Evolutionary conservation across 2,113 vertebrate genomes (phyloP).

Genomic region (Procavia capensis): DNA sequence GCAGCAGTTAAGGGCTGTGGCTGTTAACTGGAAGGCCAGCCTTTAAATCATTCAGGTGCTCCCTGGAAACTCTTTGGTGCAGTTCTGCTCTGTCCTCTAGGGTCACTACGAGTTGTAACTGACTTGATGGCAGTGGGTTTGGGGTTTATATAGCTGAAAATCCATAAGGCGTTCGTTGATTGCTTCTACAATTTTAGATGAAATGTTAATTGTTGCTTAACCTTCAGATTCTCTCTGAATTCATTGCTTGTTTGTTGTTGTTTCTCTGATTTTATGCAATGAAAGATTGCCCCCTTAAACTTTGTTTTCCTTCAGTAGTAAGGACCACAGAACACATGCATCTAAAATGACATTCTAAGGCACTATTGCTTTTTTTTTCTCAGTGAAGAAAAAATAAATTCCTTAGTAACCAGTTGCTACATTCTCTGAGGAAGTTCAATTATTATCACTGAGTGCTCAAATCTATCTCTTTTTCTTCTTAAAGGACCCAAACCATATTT

Average conservation of each 20-base stretch:
- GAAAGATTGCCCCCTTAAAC: neutral
- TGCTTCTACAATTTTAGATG: neutral
- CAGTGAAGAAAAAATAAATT: conserved; percentile 24
- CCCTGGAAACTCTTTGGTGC: too few relatives aligned
- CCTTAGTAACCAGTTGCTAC: conserved; percentile 27
- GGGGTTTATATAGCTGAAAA: neutral
- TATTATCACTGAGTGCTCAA: conserved; percentile 35
- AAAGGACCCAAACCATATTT: neutral
- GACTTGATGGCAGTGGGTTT: too few relatives aligned
- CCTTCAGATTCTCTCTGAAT: neutral
- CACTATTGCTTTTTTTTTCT: conserved; percentile 33
- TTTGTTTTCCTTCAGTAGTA: conserved; percentile 27
- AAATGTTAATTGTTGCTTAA: neutral
- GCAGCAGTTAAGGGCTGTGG: too few relatives aligned
- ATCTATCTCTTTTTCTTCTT: conserved; percentile 9
- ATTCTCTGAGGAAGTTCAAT: conserved; percentile 10
- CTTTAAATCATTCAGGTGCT: too few relatives aligned
- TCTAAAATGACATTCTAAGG: conserved; percentile 16
- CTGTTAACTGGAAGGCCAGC: too few relatives aligned
- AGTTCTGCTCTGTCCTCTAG: too few relatives aligned
- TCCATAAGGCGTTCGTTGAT: neutral
- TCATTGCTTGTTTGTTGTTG: neutral
- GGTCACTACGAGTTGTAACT: too few relatives aligned
- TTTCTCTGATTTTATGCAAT: neutral
- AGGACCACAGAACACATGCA: conserved; percentile 21